Evolutionary conservation across 2,888 invertebrate genomes (phyloP).

Genomic region (Caenorhabditis virilis): DNA sequence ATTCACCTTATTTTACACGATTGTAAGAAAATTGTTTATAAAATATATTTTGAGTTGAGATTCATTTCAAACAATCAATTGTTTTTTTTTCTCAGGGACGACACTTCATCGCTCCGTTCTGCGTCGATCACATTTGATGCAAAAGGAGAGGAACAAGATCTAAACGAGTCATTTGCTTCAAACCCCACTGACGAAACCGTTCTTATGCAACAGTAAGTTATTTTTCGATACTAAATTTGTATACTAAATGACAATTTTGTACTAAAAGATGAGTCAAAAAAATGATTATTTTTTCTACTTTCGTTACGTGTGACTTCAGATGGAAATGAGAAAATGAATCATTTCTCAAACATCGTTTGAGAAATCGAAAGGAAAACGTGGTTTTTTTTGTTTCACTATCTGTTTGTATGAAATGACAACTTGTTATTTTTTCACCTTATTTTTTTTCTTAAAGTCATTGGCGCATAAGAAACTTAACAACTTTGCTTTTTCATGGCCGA

Average conservation of each 20-base stretch:
- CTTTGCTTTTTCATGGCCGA: too few species aligned
- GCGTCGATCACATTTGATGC: constrained; percentile 50
- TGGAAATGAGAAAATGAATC: not conserved
- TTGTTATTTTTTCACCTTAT: too few species aligned
- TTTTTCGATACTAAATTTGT: not conserved
- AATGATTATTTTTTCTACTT: not conserved
- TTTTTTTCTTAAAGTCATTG: too few species aligned
- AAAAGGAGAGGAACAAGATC: constrained; percentile 37
- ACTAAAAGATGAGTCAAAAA: constrained; percentile 6
- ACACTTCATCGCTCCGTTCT: constrained; percentile 47
- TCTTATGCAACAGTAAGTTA: constrained; percentile 42
- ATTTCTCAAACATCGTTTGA: not conserved
- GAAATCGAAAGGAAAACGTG: too few species aligned
- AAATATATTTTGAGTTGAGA: not conserved
- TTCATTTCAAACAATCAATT: not conserved
- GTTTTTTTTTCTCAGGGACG: constrained; percentile 43
- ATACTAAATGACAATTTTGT: not conserved
- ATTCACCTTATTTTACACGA: too few species aligned
- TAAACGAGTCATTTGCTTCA: constrained; percentile 49
- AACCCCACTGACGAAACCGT: constrained; percentile 52
- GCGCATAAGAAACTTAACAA: too few species aligned
- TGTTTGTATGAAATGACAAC: too few species aligned
- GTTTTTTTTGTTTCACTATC: too few species aligned
- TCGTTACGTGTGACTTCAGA: not conserved
- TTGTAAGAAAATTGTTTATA: too few species aligned